Evolutionary conservation across 2,888 invertebrate species (phyloP).

Genomic region (Drosophila koepferae): DNA sequence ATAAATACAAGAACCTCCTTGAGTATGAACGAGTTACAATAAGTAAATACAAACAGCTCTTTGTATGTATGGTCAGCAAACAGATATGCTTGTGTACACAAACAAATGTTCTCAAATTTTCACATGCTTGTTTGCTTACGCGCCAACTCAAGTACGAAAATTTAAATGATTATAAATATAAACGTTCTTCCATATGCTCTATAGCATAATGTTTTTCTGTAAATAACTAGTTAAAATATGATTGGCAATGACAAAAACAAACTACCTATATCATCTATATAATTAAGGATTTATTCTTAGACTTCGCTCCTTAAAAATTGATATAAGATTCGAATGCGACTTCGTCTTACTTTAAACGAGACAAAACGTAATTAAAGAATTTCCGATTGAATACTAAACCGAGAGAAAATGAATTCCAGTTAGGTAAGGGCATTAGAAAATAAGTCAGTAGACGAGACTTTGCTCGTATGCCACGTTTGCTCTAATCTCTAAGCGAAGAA

Average conservation of each 20-base stretch:
- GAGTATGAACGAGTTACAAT: not conserved
- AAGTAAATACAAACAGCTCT: not conserved
- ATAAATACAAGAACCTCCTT: not conserved
- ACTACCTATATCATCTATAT: not conserved
- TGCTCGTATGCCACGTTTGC: constrained; percentile 38
- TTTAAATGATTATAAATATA: not conserved
- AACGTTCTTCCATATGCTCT: not conserved
- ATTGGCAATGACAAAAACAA: not conserved
- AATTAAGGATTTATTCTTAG: no score
- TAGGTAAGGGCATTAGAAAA: constrained; percentile 1
- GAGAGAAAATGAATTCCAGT: not conserved
- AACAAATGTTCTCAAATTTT: not conserved
- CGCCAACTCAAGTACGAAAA: not conserved
- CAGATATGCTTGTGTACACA: not conserved
- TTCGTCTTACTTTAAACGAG: not conserved
- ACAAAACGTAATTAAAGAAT: not conserved
- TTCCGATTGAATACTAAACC: not conserved
- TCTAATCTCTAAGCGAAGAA: constrained; percentile 62
- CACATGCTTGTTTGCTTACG: not conserved
- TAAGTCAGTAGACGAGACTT: not conserved
- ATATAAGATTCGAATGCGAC: not conserved
- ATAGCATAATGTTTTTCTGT: not conserved
- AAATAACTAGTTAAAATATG: no score
- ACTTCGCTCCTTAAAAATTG: not conserved
- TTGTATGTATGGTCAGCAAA: not conserved